These are phyloP conservation scores for Rhynchopsitta pachyrhyncha DNA, from an alignment of 2,113 vertebrate species.

Conservation along the genomic window DNA sequence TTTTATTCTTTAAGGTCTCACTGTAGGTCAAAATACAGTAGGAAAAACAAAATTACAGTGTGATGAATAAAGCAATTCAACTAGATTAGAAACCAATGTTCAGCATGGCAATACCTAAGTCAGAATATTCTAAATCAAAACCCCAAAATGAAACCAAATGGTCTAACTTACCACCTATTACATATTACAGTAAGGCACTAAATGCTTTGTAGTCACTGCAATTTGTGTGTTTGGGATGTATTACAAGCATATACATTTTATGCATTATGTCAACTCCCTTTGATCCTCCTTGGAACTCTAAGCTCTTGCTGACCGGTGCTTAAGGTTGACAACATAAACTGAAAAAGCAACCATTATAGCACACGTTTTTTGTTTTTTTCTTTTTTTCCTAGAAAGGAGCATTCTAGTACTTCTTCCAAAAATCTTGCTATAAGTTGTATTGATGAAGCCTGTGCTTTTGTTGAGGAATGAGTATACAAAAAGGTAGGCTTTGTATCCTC, in stretches of 20 bases:
- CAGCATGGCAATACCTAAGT: neutral
- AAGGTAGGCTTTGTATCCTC: neutral
- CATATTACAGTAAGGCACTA: neutral
- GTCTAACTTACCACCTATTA: conserved; percentile 8
- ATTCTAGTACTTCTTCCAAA: conserved; percentile 8
- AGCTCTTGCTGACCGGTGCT: conserved; percentile 41
- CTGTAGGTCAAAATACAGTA: conserved; percentile 49
- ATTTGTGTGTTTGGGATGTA: conserved; percentile 49
- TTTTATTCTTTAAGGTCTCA: conserved; percentile 8
- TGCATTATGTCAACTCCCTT: conserved; percentile 44
- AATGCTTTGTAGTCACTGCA: conserved; percentile 21
- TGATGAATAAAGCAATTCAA: conserved; percentile 7
- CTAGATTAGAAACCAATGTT: conserved; percentile 24
- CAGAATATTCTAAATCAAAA: conserved; percentile 51
- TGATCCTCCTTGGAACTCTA: conserved; percentile 51
- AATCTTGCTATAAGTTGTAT: neutral
- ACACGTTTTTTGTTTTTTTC: neutral
- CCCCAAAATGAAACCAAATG: conserved; percentile 39
- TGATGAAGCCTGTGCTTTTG: neutral
- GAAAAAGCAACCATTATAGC: neutral
- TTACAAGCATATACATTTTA: conserved; percentile 63
- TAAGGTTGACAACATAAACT: conserved; percentile 19
- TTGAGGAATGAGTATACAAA: neutral
- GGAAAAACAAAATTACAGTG: conserved; percentile 8
- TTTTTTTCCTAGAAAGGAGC: neutral